Percentiles rank a stretch among this genome's conserved stretches.
Evolutionary conservation across 1,140 invertebrate genomes (phyloP).

Genomic region (Notospermus geniculatus): DNA sequence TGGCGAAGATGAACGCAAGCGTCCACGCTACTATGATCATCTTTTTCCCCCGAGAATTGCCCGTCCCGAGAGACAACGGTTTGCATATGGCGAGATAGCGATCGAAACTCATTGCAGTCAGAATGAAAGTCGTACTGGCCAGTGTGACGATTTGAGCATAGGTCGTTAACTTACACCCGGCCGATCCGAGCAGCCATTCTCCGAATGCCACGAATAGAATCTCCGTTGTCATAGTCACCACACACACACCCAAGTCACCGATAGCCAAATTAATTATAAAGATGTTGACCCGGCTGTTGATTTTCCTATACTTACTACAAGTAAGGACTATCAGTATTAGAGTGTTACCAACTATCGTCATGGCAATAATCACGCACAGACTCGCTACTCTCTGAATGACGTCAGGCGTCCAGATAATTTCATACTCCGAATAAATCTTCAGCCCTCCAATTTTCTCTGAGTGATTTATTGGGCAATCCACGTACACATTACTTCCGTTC

Average conservation of each 20-base stretch:
- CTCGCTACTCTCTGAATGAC: conserved; percentile 56
- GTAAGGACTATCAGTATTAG: conserved; percentile 54
- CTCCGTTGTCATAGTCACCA: conserved; percentile 57
- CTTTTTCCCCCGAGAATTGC: conserved; percentile 31
- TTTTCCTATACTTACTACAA: conserved; percentile 50
- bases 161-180: conserved; percentile 53
- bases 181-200: conserved; percentile 51
- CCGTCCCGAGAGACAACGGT: conserved; percentile 49
- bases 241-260: conserved; percentile 56
- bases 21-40: conserved; percentile 54
- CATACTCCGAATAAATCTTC: conserved; percentile 2
- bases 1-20: conserved; percentile 53
- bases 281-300: conserved; percentile 56
- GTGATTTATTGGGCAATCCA: too few relatives aligned
- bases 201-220: conserved; percentile 56
- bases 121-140: conserved; percentile 56
- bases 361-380: conserved; percentile 51
- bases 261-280: conserved; percentile 58
- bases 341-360: conserved; percentile 55
- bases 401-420: conserved; percentile 50
- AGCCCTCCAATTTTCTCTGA: too few relatives aligned
- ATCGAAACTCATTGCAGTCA: conserved; percentile 57
- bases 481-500: too few relatives aligned
- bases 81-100: conserved; percentile 57
- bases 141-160: conserved; percentile 57